Evolutionary conservation across 2,797 vertebrate species (phyloP).

Genomic region (Rhinoraja longicauda): DNA sequence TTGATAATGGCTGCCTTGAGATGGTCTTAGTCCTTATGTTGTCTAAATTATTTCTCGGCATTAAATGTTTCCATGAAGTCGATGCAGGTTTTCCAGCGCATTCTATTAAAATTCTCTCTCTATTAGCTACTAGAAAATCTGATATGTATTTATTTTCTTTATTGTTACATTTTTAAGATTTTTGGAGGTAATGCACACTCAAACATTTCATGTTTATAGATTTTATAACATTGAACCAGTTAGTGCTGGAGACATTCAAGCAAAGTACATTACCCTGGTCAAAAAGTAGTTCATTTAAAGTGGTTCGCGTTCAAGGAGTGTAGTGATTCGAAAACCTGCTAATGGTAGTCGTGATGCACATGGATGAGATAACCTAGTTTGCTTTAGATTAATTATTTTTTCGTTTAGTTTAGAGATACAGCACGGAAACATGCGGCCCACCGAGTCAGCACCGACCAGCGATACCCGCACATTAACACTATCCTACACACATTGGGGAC

Average conservation of each 20-base stretch:
- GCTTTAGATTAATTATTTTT: not conserved
- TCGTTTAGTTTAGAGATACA: too few relatives aligned
- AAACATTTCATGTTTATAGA: not conserved
- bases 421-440: too few relatives aligned
- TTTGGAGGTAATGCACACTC: not conserved
- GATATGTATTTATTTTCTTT: not conserved
- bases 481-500: too few relatives aligned
- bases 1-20: too few relatives aligned
- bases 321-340: not conserved
- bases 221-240: conserved; percentile 10
- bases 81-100: not conserved
- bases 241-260: conserved; percentile 1
- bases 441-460: too few relatives aligned
- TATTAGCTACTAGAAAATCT: not conserved
- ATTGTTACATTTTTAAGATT: not conserved
- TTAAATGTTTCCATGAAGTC: too few relatives aligned
- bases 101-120: not conserved
- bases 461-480: too few relatives aligned
- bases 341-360: not conserved
- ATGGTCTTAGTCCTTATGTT: too few relatives aligned
- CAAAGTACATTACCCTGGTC: not conserved
- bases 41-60: too few relatives aligned
- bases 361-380: not conserved
- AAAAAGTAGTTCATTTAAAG: not conserved
- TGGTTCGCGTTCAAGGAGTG: not conserved